A percentile compares a stretch with the other conserved stretches of the same genome.
phyloP scores from a whole-genome alignment of 2,113 vertebrate species.

The Megaceryle maxima region DNA sequence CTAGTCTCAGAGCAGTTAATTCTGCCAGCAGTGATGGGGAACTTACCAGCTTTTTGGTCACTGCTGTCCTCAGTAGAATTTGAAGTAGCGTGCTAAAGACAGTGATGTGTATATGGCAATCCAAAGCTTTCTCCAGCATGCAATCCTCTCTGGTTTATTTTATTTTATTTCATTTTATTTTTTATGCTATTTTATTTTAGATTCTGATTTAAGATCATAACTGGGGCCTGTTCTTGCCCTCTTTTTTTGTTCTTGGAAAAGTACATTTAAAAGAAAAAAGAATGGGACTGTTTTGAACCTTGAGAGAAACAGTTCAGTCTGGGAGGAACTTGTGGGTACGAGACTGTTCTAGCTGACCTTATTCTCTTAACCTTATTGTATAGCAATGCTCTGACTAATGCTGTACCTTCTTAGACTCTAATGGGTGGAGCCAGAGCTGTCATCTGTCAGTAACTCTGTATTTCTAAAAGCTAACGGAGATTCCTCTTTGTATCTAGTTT shows the following conservation, averaged over 20 bases:
- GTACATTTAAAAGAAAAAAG: background rate
- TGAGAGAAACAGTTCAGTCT: background rate
- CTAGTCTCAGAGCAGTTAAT: background rate
- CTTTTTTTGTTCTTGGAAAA: background rate
- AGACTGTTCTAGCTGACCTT: background rate
- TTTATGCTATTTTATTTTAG: background rate
- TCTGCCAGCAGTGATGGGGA: background rate
- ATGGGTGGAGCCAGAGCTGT: background rate
- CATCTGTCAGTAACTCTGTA: background rate
- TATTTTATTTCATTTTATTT: background rate
- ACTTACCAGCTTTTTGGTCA: background rate
- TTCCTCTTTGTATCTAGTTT: background rate
- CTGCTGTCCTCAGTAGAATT: slow-evolving; percentile 31
- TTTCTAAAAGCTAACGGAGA: background rate
- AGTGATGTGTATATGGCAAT: background rate
- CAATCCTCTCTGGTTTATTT: background rate
- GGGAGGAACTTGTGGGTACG: background rate
- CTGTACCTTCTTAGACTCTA: background rate
- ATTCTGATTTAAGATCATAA: background rate
- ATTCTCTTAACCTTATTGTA: background rate
- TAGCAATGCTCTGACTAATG: background rate
- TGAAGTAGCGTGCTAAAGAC: slow-evolving; percentile 9
- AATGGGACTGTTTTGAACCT: background rate
- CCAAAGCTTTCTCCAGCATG: background rate
- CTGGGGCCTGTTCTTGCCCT: fast-evolving